Evolutionary conservation across 2,113 vertebrate species (phyloP), one percentile per base, ranked within the genome.

Genomic region (Rhynchomys soricoides): DNA sequence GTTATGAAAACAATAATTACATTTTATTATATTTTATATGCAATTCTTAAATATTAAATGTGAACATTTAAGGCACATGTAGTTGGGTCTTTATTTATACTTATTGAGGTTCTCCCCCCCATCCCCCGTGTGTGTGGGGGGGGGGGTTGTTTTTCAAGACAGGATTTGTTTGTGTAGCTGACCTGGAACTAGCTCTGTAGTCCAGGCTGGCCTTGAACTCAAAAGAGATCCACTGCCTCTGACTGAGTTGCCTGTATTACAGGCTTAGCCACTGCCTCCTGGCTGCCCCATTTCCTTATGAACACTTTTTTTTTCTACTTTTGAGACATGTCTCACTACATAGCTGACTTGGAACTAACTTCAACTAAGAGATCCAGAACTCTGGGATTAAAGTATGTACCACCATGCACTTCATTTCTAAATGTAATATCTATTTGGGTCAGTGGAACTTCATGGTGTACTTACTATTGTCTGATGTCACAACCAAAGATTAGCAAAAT

Each of bases 21-120:
- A 79, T 90, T 48, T 50, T 71, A 13, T 89, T 40, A 57, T 79
- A 70, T 83, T 93, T 86, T 94, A 83, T 88, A 37, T 92, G 2
- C 37, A 81, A 57, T 43, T 43, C 19, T 77, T 82, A 31, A 90
- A n/a, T 92, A 92, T 87, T 95, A 95, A 97, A 97, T 93, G 34
- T 91, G 66, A 95, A 91, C 79, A 90, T 52, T 55, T 95, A 94
- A 97, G 48, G 31, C 22, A 96, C 7, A 37, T 86, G 45, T 91
- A 21, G 4, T 78, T 95, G 24, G 86, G 52, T 96, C 43, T 95
- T 97, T 96, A 86, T 93, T 95, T 24, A 7, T 64, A 64, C 29
- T 92, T 96, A 91, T 77, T 91, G 86, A 90, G 48, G 11, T 70
- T n/a, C n/a, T n/a, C n/a, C n/a, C n/a, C n/a, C n/a, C n/a, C n/a